Evolutionary conservation across 2,888 invertebrate species (phyloP).

Genomic region (Agrochola litura): DNA sequence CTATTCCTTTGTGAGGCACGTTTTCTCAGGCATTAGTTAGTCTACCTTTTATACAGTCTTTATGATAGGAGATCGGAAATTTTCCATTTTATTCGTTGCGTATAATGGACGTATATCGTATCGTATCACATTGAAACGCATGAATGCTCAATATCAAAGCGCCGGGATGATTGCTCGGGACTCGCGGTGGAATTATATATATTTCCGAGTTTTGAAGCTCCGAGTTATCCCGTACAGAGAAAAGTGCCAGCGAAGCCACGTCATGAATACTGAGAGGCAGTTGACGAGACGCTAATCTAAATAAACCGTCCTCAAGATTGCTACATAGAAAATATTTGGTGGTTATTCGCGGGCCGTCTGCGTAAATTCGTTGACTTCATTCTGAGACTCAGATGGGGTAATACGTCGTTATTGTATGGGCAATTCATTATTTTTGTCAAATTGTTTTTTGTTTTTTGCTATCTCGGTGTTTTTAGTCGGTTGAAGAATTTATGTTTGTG

Average conservation of each 20-base stretch:
- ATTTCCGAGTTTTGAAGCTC: constrained; percentile 69
- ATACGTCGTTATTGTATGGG: constrained; percentile 49
- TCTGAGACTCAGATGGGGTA: constrained; percentile 49
- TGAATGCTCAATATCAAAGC: constrained; percentile 66
- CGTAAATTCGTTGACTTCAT: constrained; percentile 69
- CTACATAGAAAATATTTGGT: constrained; percentile 74
- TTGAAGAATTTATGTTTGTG: neutral
- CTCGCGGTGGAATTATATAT: constrained; percentile 71
- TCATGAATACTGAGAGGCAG: constrained; percentile 78
- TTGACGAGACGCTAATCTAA: constrained; percentile 79
- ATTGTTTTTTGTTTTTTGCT: constrained; percentile 35
- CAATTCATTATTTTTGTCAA: constrained; percentile 26
- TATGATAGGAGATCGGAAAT: constrained; percentile 28
- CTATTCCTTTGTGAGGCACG: constrained; percentile 37
- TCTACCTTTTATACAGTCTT: constrained; percentile 33
- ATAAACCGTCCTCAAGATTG: constrained; percentile 76
- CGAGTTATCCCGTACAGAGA: constrained; percentile 68
- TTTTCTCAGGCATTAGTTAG: constrained; percentile 33
- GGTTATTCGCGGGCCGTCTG: constrained; percentile 66
- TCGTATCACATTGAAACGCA: constrained; percentile 63
- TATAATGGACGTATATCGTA: constrained; percentile 31
- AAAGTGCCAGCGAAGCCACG: constrained; percentile 70
- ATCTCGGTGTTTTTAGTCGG: neutral
- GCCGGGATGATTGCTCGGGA: constrained; percentile 65
- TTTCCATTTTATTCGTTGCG: constrained; percentile 38